phyloP scores from a whole-genome alignment of 2,113 vertebrate genomes.

The Halcyon malimbica region DNA sequence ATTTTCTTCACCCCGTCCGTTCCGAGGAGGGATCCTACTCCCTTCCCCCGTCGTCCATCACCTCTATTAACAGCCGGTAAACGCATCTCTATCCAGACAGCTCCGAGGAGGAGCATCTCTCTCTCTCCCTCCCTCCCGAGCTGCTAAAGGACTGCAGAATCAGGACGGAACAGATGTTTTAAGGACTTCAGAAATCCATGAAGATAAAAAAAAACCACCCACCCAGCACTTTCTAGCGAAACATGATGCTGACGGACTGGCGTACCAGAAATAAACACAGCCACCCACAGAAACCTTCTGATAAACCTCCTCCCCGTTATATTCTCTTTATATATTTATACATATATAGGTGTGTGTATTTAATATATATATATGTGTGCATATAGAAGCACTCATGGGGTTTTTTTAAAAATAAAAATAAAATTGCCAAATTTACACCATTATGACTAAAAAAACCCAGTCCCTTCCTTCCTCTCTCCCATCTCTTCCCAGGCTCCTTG shows the following conservation, averaged over 20 bases:
- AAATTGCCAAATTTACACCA: slow-evolving; percentile 17
- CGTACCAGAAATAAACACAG: slow-evolving; percentile 63
- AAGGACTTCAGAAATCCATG: slow-evolving; percentile 65
- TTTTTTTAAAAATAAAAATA: neutral
- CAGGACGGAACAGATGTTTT: slow-evolving; percentile 73
- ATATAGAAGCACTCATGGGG: neutral
- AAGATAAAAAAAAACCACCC: slow-evolving; percentile 65
- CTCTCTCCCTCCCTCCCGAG: neutral
- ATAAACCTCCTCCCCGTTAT: slow-evolving; percentile 2
- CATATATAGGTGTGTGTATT: neutral
- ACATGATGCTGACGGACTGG: slow-evolving; percentile 45
- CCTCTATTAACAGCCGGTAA: neutral
- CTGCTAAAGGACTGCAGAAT: slow-evolving; percentile 34
- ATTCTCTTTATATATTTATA: neutral
- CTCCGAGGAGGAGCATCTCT: neutral
- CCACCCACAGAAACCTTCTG: slow-evolving; percentile 44
- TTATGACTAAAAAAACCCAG: neutral
- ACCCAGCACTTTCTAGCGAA: slow-evolving; percentile 71
- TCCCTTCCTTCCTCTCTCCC: neutral
- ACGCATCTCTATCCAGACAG: neutral
- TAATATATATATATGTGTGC: neutral
- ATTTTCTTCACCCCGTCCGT: neutral
- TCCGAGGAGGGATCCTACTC: neutral
- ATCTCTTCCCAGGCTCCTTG: neutral
- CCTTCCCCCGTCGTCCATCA: neutral